Base-by-base conservation (phyloP, 2,113 vertebrate genomes). In the Psittacara wagleri region DNA sequence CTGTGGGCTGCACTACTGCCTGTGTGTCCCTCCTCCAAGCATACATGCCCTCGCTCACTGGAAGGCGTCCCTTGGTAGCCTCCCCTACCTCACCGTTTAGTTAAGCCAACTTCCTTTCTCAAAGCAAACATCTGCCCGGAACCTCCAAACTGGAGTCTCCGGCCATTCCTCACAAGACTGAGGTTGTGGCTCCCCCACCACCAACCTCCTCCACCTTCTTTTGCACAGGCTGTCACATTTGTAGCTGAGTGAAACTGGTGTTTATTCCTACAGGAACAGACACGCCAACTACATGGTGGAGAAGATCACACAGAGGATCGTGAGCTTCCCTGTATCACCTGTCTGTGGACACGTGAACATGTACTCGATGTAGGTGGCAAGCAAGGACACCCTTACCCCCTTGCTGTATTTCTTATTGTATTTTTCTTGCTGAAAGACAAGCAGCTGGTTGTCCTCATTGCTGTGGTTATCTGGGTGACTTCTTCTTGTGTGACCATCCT, bases 261-360 rank as follows among this genome's bases (percentile, higher is more conserved):
- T 29, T 44, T 29, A 54, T 62, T 68, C 48, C 35, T 17, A 10
- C 48, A 19, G 55, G 51, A 51, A 44, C 10, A n/a, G 49, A 28
- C 4, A 10, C 0, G 2, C 29, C 5, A 22, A 48, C 29, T 9
- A 28, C 6, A 3, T 11, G 9, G 31, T 19, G 15, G 41, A 52
- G 52, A 29, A 52, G 24, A 37, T 16, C 17, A 16, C 7, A 1
- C 4, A 2, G 1, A 51, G 63, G 43, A 70, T 57, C 31, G 10
- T 2, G 1, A 33, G 19, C 41, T 69, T 62, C 48, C 55, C 16
- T 17, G 5, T 14, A 13, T 5, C 37, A 19, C 16, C 19, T 10
- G 1, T 7, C 37, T 3, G 1, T 13, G 44, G 29, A 43, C 41
- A 46, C 5, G 13, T 17, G 33, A 51, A 64, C 27, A 1, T 1